Evolutionary conservation across 2,113 vertebrate genomes (phyloP).

Genomic region (Upupa epops): DNA sequence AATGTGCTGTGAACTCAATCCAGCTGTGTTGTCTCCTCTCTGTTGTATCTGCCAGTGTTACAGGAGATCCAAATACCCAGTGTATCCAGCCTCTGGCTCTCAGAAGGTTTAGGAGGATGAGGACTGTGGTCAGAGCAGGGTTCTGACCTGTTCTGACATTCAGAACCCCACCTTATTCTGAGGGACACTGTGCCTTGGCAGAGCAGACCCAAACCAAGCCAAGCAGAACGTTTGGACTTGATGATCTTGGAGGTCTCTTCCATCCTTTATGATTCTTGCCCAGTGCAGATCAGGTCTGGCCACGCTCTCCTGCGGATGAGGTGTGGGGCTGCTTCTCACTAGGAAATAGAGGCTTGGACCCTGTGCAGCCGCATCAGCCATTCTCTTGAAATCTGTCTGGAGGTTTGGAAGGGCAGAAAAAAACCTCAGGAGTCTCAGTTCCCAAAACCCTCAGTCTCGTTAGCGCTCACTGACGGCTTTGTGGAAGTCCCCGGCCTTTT

Average conservation of each 20-base stretch:
- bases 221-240: too few species aligned
- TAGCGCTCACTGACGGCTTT: neutral
- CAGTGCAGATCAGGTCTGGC: neutral
- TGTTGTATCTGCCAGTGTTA: neutral
- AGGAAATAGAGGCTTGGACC: neutral
- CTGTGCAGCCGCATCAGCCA: neutral
- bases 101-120: neutral
- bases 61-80: neutral
- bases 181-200: neutral
- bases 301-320: neutral
- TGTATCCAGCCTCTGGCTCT: neutral
- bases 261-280: too few species aligned
- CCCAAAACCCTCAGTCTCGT: neutral
- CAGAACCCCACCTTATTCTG: too few species aligned
- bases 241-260: too few species aligned
- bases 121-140: neutral
- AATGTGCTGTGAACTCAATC: neutral
- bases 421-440: neutral
- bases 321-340: neutral
- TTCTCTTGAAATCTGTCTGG: neutral
- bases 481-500: neutral
- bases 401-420: neutral
- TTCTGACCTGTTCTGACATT: neutral
- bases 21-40: neutral
- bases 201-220: neutral